Conservation (phyloP, 2,113 vertebrate species). For the Phyllostomus hastatus region DNA sequence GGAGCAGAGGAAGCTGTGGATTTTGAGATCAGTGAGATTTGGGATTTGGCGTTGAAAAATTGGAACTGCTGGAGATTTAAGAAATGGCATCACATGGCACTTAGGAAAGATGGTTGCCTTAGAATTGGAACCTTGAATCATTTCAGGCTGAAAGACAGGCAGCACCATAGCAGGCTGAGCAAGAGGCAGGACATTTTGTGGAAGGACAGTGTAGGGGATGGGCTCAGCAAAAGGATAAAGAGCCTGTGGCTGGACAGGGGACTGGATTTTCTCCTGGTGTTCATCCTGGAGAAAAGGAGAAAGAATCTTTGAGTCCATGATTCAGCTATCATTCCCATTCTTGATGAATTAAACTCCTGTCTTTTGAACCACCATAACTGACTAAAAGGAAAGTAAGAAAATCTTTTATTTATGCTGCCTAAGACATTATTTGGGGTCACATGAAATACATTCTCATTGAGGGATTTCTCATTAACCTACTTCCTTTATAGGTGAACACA, state of each 20-base stretch:
- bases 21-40: not conserved
- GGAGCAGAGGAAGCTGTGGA: not conserved
- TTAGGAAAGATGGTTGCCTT: not conserved
- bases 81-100: not conserved
- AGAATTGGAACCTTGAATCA: not conserved
- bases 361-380: not conserved
- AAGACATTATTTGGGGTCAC: not conserved
- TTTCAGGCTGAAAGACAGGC: not conserved
- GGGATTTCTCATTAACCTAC: not conserved
- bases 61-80: not conserved
- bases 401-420: not conserved
- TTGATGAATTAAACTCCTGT: not conserved
- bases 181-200: not conserved
- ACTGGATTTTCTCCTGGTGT: not conserved
- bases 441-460: not conserved
- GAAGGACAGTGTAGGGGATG: not conserved
- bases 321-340: not conserved
- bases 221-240: not conserved
- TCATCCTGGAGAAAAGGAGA: conserved; percentile 36
- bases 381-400: not conserved
- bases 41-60: not conserved
- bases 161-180: not conserved
- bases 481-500: not conserved
- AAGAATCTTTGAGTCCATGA: not conserved
- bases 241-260: not conserved